Base-by-base conservation (phyloP, 1,140 invertebrate genomes). In the Pectinophora gossypiella region DNA sequence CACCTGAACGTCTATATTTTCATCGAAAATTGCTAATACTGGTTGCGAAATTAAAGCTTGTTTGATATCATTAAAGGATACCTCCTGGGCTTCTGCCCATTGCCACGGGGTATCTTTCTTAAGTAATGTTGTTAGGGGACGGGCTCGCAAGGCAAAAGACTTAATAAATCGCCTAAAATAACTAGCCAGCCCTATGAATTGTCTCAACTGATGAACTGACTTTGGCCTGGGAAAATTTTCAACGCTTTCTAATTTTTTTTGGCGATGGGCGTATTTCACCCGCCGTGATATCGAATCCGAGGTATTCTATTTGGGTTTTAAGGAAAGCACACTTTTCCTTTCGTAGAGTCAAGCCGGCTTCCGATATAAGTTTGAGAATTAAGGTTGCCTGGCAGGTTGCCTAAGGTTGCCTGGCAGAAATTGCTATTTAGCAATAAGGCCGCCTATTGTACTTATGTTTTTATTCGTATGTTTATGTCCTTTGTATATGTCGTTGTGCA, bases 191-290 rank as follows among this genome's bases (percentile, higher is more conserved):
- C 27, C 27, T 2, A 32, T 9, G 7, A 32, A 32, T n/a, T 32
- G 27, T 9, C 27, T 9, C 6, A 32, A 32, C 27, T 32, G 9
- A 32, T 32, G 27, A 2, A 32, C 27, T 12, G 9, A 12, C 6
- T 9, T 32, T 12, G 27, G 27, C n/a, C 9, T 32, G 9, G 9
- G 9, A 32, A 49, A 49, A 12, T 49, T 23, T 10, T 16, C 3
- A 20, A 49, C 47, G n/a, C 0, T 27, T 32, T 3, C 2, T 19
- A 7, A 49, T 19, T 21, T 49, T 49, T 4, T 32, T 3, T n/a
- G 15, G 15, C 19, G 47, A 49, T 12, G 47, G 47, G 2, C 35
- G 13, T 19, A 49, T 16, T 13, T 36, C 47, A 32, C 32, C 47
- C 3, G 13, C 18, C 2, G 27, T 9, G 9, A 49, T 49, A 7